Evolutionary conservation across 23 tunicate species (phyloP).

Genomic region (Diplosoma virens): DNA sequence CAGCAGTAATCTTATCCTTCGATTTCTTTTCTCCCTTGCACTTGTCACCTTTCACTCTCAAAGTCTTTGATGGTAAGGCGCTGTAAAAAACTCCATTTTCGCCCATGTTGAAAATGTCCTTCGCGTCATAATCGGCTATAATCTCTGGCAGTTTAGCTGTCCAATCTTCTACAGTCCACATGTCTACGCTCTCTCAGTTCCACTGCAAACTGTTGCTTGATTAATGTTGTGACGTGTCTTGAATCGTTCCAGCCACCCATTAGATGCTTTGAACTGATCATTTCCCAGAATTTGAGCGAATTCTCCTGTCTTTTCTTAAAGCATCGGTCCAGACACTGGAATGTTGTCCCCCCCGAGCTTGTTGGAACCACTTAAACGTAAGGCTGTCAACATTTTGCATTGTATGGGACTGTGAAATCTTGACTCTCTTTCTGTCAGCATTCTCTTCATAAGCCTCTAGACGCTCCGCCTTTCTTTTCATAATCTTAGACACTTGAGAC

Average conservation of each 20-base stretch:
- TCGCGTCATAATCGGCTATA: neutral
- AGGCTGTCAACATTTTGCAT: too few relatives aligned
- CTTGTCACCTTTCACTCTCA: neutral
- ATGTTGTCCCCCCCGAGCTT: conserved; percentile 2
- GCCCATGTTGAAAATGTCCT: conserved; percentile 14
- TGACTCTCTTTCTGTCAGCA: neutral
- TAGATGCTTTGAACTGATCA: conserved; percentile 18
- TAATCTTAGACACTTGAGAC: neutral
- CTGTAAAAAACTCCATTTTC: neutral
- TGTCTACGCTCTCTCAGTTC: conserved; percentile 5
- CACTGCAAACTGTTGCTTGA: neutral
- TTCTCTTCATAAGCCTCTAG: neutral
- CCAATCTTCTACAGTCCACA: conserved; percentile 8
- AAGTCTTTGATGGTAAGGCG: conserved; percentile 19
- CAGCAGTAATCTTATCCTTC: conserved; percentile 13
- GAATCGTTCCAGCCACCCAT: conserved; percentile 3
- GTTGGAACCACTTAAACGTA: too few relatives aligned
- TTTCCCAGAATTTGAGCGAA: conserved; percentile 1
- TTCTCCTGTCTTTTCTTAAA: conserved; percentile 8
- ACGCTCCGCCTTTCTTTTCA: neutral
- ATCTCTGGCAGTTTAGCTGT: conserved; percentile 2
- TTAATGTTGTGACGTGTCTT: conserved; percentile 3
- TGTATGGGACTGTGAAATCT: neutral
- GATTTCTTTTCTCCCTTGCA: neutral
- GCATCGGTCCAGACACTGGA: conserved; percentile 19